Evolutionary conservation across 2,888 invertebrate genomes (phyloP).

Genomic region (Eumacrocentrus americanus): DNA sequence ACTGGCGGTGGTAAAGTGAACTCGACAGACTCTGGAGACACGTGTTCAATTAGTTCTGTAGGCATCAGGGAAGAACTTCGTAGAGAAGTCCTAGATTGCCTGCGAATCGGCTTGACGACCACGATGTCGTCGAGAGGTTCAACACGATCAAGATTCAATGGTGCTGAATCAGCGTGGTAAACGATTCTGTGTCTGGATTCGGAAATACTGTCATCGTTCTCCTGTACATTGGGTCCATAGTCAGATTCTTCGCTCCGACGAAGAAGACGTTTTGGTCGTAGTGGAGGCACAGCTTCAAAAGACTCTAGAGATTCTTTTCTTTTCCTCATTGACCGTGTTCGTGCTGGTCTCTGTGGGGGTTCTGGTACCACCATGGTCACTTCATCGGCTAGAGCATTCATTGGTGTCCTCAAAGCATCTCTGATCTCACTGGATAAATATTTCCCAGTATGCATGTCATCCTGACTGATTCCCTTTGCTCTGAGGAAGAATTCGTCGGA

Average conservation of each 20-base stretch:
- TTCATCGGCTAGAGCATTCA: conserved; percentile 69
- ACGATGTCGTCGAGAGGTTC: conserved; percentile 57
- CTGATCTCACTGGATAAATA: conserved; percentile 81
- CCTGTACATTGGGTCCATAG: conserved; percentile 30
- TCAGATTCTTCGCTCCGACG: conserved; percentile 47
- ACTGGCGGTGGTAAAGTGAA: conserved; percentile 25
- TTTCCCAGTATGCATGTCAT: conserved; percentile 79
- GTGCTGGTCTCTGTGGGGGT: conserved; percentile 50
- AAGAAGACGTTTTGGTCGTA: conserved; percentile 63
- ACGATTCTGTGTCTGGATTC: conserved; percentile 49
- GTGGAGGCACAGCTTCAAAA: conserved; percentile 55
- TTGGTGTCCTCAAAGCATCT: conserved; percentile 72
- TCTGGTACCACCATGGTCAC: conserved; percentile 47
- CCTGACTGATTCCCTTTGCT: conserved; percentile 81
- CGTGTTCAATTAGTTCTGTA: conserved; percentile 30
- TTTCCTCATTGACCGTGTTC: conserved; percentile 48
- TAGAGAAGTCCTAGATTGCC: conserved; percentile 53
- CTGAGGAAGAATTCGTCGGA: conserved; percentile 87
- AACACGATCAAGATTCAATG: conserved; percentile 26
- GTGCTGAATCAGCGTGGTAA: conserved; percentile 50
- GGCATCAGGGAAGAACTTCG: conserved; percentile 46
- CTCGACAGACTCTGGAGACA: not conserved
- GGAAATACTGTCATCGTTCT: conserved; percentile 35
- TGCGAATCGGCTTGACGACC: conserved; percentile 53
- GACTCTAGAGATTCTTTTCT: conserved; percentile 51